These are phyloP conservation scores for Chloroceryle aenea DNA, from an alignment of 2,113 vertebrate species.

Conservation along the genomic window DNA sequence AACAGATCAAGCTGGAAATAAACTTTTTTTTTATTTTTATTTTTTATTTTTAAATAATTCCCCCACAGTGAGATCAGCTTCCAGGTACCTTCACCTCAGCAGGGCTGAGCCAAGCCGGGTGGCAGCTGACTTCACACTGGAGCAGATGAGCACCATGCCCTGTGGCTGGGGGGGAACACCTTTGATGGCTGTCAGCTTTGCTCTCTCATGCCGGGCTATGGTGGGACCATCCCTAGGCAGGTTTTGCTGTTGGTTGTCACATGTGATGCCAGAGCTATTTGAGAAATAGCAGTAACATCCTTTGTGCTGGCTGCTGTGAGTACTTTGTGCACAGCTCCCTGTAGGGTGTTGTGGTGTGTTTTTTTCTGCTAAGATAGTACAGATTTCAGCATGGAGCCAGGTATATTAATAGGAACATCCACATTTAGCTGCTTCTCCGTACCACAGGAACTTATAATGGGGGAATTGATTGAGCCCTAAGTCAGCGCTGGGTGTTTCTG, in stretches of 20 bases:
- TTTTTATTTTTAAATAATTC: not conserved
- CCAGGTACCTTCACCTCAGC: not conserved
- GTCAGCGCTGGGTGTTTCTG: not conserved
- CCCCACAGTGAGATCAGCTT: not conserved
- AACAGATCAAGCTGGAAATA: not conserved
- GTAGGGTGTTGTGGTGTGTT: not conserved
- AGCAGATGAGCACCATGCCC: fast-evolving
- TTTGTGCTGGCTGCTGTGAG: not conserved
- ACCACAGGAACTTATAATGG: not conserved
- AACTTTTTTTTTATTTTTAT: not conserved
- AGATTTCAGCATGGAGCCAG: not conserved
- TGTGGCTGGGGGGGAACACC: not conserved
- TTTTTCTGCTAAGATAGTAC: not conserved
- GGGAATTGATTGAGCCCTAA: not conserved
- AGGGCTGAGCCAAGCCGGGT: not conserved
- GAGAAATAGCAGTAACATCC: not conserved
- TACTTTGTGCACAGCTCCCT: not conserved
- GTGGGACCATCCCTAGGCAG: not conserved
- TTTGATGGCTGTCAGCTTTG: not conserved
- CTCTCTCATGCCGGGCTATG: not conserved
- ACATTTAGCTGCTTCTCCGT: not conserved
- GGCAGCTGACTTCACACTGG: not conserved
- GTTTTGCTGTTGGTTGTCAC: not conserved
- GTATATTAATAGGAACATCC: not conserved
- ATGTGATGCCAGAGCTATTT: not conserved